Evolutionary conservation across 2,888 invertebrate species (phyloP), one percentile per base, ranked within the genome.

Genomic region (Silvanus unidentatus): DNA sequence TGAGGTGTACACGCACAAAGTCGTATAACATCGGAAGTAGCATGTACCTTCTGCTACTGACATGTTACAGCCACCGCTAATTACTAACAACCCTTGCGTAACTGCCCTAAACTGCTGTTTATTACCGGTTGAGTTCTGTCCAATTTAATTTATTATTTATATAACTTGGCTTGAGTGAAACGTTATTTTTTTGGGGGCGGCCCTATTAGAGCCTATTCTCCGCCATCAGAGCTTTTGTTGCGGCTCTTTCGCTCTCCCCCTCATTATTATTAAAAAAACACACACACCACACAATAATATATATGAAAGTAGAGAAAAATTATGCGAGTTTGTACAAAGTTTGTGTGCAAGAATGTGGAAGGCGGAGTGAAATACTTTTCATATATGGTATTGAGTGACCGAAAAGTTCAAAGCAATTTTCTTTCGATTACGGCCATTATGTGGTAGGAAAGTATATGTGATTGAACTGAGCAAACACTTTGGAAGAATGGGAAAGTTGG

Each of bases 391-490:
- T 65, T 64, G 62, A 63, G 58, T 55, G 58, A 60, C 59, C 59
- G 53, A 43, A 64, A 64, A 63, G 61, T 65, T 64, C 57, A 54
- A 58, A 65, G 66, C 65, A 66, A 67, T 68, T 67, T 64, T 63
- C 62, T 59, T 62, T 62, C 65, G 65, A 67, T 66, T 67, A 65
- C 64, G 53, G 58, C 63, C 64, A 67, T 68, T 68, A 66, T 63
- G 60, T 62, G 63, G 60, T 54, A 57, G 37, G 22, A 57, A 55
- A 58, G 60, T 58, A 60, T 62, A 57, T 59, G 60, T 63, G 64
- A 66, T 63, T 63, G 59, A 63, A 63, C 64, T 65, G 62, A 62
- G 59, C 64, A 66, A 67, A 66, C 65, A 60, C 58, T 59, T 47
- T 48, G 46, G 43, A 50, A 58, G 59, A 58, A 58, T 52, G 50